Evolutionary conservation across 2,797 vertebrate genomes (phyloP), one percentile per base, ranked within the genome.

Genomic region (Podargus strigoides): DNA sequence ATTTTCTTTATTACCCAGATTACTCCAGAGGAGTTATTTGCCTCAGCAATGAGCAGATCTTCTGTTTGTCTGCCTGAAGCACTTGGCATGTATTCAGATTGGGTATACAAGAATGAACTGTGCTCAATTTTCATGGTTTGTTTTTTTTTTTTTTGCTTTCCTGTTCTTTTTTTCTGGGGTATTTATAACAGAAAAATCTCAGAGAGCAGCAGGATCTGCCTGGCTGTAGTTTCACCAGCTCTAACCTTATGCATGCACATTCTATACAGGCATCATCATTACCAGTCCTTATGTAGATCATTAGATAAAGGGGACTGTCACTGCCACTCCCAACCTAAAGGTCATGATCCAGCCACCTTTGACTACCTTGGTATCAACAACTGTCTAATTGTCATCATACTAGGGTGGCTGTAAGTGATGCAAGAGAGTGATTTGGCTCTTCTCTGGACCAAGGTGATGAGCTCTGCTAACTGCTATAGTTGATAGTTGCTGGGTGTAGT

Each of bases 141-240:
- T 17, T 23, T 21, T 9, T 16, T 19, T 24, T 14, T 24, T 17
- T 15, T 30, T 6, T 21, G 32, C 34, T n/a, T 22, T 55, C 22
- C 44, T 46, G 10, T 34, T 24, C 12, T 10, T 21, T 18, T 10
- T 1, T 5, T 2, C 10, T 52, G 5, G 2, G 4, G 2, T 87
- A 39, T 62, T 82, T 85, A 42, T 47, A 52, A 47, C 5, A 2
- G 32, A 59, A 87, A 90, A 86, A 18, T 10, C 53, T 91, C 24
- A 68, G 24, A 86, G 88, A 81, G 14, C 58, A 90, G 27, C 42
- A 79, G 17, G 5, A 80, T 67, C n/a, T 83, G 17, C 32, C 28
- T 44, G 32, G 15, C 23, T 64, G 36, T 12, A 7, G 22, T 69
- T 86, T 69, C 37, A 89, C 13, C 6, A 73, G 41, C 55, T 82